phyloP scores from a whole-genome alignment of 2,113 vertebrate genomes.

The Psilopsiagon aurifrons region DNA sequence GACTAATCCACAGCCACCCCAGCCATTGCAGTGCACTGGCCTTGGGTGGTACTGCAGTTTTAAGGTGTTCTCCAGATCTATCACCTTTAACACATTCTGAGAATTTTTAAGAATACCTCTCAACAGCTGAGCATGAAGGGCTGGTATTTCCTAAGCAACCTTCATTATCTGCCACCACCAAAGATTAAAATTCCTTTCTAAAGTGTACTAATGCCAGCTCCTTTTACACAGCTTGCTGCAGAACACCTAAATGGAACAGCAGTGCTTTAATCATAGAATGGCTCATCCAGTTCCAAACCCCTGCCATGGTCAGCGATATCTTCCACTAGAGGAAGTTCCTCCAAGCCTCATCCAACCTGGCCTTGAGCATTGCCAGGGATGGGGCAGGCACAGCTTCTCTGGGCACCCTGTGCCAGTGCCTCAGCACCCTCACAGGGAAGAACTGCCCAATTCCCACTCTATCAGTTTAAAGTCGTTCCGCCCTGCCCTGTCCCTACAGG shows the following conservation, averaged over 20 bases:
- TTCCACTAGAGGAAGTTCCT: too few relatives aligned
- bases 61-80: background rate
- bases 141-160: background rate
- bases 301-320: too few relatives aligned
- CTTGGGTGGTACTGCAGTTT: background rate
- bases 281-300: too few relatives aligned
- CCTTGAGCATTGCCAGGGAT: too few relatives aligned
- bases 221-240: background rate
- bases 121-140: background rate
- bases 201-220: background rate
- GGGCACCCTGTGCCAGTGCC: background rate
- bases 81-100: background rate
- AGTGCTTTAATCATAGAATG: background rate
- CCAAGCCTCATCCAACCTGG: too few relatives aligned
- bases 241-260: background rate
- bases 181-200: background rate
- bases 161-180: background rate
- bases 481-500: background rate
- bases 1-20: background rate
- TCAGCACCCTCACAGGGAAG: background rate
- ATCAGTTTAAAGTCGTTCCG: background rate
- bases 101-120: background rate
- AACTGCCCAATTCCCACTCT: background rate
- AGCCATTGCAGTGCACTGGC: fast-evolving
- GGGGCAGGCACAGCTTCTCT: too few relatives aligned